A percentile compares a stretch with the other conserved stretches of the same genome.
Conservation (phyloP, 2,888 invertebrate species). For the Pollenia angustigena region DNA sequence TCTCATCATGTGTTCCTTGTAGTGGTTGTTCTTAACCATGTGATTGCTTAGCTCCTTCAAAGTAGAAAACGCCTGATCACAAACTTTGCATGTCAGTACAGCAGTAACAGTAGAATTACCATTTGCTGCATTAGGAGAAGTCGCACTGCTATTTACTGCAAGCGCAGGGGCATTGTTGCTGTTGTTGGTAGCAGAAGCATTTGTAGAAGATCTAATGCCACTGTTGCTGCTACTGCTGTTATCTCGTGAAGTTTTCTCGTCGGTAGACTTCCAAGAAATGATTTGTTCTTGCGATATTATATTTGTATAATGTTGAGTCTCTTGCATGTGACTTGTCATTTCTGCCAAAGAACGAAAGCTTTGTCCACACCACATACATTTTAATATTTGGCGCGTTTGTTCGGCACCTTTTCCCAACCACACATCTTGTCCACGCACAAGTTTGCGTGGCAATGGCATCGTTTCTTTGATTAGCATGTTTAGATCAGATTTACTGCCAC, state of each 20-base stretch:
- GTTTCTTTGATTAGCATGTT: conserved; percentile 96
- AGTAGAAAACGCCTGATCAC: conserved; percentile 97
- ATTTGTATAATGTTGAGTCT: conserved; percentile 98
- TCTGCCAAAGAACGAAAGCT: conserved; percentile 98
- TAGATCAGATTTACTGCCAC: conserved; percentile 91
- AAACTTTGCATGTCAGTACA: conserved; percentile 98
- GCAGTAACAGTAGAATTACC: conserved; percentile 93
- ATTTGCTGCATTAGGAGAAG: conserved; percentile 76
- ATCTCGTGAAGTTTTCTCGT: conserved; percentile 88
- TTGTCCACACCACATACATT: conserved; percentile 99
- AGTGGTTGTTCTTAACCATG: conserved; percentile 98
- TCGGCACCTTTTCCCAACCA: conserved; percentile 99
- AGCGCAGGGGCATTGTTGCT: conserved; percentile 79
- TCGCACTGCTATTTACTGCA: conserved; percentile 42
- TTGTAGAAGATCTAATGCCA: conserved; percentile 73
- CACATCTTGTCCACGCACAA: conserved; percentile 98
- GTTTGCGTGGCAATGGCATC: conserved; percentile 96
- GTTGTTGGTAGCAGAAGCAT: conserved; percentile 91
- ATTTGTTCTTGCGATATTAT: conserved; percentile 99
- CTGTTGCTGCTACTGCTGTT: conserved; percentile 74
- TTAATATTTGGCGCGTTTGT: conserved; percentile 97
- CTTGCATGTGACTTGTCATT: conserved; percentile 99
- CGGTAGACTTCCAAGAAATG: conserved; percentile 96
- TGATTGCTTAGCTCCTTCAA: conserved; percentile 98
- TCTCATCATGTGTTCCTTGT: conserved; percentile 97